A percentile compares a stretch with the other conserved stretches of the same genome.
These are phyloP conservation scores for Hemicrepidius hirtus DNA, from an alignment of 2,888 invertebrate species.

Conservation along the genomic window DNA sequence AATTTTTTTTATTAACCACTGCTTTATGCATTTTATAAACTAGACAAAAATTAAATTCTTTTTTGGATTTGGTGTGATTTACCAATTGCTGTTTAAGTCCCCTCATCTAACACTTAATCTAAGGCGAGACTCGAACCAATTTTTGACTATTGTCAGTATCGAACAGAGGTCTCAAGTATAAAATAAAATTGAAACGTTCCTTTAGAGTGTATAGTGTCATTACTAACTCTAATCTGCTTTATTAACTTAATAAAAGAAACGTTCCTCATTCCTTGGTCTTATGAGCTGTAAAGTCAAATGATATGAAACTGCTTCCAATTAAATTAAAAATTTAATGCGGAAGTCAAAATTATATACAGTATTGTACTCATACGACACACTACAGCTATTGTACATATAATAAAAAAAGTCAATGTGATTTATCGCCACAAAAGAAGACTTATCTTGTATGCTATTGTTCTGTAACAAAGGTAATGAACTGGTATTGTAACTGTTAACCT, in stretches of 20 bases:
- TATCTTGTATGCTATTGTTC: constrained; percentile 60
- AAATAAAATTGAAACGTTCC: no score
- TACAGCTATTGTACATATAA: constrained; percentile 55
- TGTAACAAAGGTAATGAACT: constrained; percentile 60
- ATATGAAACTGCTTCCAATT: constrained; percentile 29
- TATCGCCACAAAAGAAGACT: constrained; percentile 60
- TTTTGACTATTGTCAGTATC: no score
- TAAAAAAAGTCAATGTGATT: constrained; percentile 60
- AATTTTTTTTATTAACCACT: no score
- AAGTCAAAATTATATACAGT: constrained; percentile 58
- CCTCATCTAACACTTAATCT: no score
- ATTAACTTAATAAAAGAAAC: not conserved
- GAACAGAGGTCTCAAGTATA: no score
- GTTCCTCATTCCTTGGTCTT: not conserved
- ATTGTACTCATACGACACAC: constrained; percentile 54
- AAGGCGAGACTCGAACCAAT: no score
- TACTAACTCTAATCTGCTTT: no score
- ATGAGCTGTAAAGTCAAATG: constrained; percentile 1
- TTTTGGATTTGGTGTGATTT: no score
- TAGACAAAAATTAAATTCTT: no score
- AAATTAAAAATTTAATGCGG: constrained; percentile 57
- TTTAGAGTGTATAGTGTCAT: no score
- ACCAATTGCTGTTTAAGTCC: no score
- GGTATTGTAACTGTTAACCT: constrained; percentile 50
- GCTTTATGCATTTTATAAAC: no score